A percentile compares a stretch with the other conserved stretches of the same genome.
These are phyloP conservation scores for Tachina lurida DNA, from an alignment of 2,888 invertebrate species.

Conservation along the genomic window DNA sequence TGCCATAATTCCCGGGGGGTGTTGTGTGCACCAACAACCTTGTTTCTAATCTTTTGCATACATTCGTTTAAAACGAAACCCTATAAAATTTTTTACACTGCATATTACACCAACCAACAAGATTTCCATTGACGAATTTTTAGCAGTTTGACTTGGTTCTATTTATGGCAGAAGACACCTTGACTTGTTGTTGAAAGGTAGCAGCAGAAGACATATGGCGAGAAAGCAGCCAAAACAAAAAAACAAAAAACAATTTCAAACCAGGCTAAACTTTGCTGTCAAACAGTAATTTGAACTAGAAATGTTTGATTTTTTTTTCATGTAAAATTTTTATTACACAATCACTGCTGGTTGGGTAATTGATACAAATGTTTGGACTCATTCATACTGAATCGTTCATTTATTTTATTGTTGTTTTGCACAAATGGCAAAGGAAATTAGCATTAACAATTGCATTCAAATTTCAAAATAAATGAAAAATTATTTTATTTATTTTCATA, in stretches of 20 bases:
- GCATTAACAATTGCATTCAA: constrained; percentile 54
- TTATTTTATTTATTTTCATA: background rate
- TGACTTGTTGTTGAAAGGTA: constrained; percentile 45
- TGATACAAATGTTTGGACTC: constrained; percentile 58
- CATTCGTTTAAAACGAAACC: constrained; percentile 47
- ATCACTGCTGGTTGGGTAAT: constrained; percentile 55
- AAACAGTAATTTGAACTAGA: constrained; percentile 58
- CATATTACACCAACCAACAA: constrained; percentile 6
- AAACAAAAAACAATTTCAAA: constrained; percentile 23
- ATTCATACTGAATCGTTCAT: background rate
- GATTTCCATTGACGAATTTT: constrained; percentile 24
- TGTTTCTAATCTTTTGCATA: constrained; percentile 50
- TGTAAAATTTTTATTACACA: constrained; percentile 39
- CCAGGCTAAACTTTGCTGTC: constrained; percentile 23
- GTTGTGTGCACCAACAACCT: constrained; percentile 32
- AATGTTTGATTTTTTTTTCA: constrained; percentile 16
- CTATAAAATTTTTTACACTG: constrained; percentile 42
- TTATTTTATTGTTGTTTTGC: background rate
- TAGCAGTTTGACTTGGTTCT: background rate
- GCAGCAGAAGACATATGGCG: constrained; percentile 5
- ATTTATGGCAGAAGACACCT: constrained; percentile 61
- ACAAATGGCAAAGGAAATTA: constrained; percentile 54
- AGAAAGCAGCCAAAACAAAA: background rate
- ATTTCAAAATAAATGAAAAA: constrained; percentile 12
- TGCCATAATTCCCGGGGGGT: background rate